Base-by-base conservation (phyloP, 1,140 invertebrate genomes). In the Aphidius gifuensis region DNA sequence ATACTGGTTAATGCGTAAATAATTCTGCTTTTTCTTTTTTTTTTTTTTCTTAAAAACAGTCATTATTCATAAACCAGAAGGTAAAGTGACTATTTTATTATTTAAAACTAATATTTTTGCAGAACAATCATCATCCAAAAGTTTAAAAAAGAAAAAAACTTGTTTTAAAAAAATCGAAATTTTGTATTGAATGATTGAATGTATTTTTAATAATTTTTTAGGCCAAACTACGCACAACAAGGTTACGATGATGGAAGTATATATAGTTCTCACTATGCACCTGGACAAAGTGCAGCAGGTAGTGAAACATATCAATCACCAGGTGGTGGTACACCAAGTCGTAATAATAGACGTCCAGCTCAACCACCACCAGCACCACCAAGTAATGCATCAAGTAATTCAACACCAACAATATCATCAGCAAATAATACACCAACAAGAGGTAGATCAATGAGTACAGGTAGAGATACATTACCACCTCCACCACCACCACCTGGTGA, bases 351-450 rank as follows among this genome's bases (percentile, higher is more conserved):
- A 71, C 84, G 86, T 58, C 92, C 92, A n/a, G 87, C 90, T 57
- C 88, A 92, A 72, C 92, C 92, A 59, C 92, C 92, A 58, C 92
- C 92, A 57, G 92, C 92, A 60, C 92, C 92, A 9, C 92, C 92
- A 51, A 85, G 86, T 38, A 85, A 82, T 69, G 77, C 83, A 45
- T 86, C 85, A 59, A 87, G 85, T 70, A 87, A 87, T 67, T 86
- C 85, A 32, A 90, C 88, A 16, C 87, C 88, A 6, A 87, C 86
- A n/a, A 74, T 82, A 6, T 81, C 87, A 59, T 87, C 88, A 53
- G 80, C 84, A 68, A 82, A 83, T 62, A 85, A 86, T 72, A 89
- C 87, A 21, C 88, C 88, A 44, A 90, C 88, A 21, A 81, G 88
- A 61, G 85, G 86, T 63, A 83, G 85, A 69, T 87, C 85, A 66